These are phyloP conservation scores for Melanogrammus aeglefinus DNA, from an alignment of 2,797 vertebrate species.

Conservation along the genomic window DNA sequence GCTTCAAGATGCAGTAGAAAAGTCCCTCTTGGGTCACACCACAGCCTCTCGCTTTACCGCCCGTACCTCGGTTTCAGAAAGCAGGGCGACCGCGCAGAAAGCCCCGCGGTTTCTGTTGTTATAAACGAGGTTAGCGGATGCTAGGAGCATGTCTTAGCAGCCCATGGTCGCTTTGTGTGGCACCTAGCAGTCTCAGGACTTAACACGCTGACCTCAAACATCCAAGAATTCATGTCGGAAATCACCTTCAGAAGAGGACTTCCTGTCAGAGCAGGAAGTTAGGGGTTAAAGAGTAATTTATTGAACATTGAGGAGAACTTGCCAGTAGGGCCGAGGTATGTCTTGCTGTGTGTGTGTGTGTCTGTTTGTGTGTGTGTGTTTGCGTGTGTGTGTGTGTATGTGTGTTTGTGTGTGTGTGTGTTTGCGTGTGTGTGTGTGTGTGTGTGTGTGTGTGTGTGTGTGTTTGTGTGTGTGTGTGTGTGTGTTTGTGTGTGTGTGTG, in stretches of 20 bases:
- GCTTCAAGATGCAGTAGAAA: background rate
- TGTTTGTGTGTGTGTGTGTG: background rate
- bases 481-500: slow-evolving; percentile 1
- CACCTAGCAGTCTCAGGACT: background rate
- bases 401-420: slow-evolving; percentile 1
- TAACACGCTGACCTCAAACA: background rate
- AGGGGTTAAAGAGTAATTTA: no score
- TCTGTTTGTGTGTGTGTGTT: no score
- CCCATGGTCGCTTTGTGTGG: background rate
- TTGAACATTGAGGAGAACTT: no score
- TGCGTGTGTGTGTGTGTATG: background rate
- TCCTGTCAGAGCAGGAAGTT: no score
- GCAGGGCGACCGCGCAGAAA: background rate
- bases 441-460: background rate
- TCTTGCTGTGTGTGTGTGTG: no score
- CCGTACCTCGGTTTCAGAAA: no score
- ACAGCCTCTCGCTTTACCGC: background rate
- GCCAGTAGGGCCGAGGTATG: no score
- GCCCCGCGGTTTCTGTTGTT: background rate
- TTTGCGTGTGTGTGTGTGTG: slow-evolving; percentile 2
- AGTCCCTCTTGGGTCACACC: background rate
- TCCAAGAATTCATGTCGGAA: background rate
- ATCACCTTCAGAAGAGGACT: background rate
- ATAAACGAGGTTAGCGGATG: background rate
- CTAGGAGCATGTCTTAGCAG: no score